Percentiles rank a stretch among this genome's conserved stretches.
These are phyloP conservation scores for Echinarachnius parma DNA, from an alignment of 53 echinoderm and acorn worm genomes.

Conservation along the genomic window DNA sequence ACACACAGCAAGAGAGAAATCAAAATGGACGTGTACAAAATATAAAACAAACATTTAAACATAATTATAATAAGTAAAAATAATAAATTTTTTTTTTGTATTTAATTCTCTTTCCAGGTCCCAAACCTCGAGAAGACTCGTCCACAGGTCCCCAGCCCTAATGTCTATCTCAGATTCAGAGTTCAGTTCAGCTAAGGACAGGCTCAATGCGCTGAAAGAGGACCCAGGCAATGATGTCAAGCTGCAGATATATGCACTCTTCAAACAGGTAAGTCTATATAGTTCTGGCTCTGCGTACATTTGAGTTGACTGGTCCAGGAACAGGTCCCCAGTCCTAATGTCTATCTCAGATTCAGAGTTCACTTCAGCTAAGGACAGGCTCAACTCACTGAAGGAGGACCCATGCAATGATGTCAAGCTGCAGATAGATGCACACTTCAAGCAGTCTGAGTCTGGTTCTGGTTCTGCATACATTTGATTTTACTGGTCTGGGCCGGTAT, in stretches of 20 bases:
- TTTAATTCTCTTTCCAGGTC: too few species aligned
- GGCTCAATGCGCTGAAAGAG: conserved; percentile 64
- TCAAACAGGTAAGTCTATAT: conserved; percentile 78
- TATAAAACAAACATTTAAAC: too few species aligned
- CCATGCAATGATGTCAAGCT: conserved; percentile 91
- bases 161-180: conserved; percentile 62
- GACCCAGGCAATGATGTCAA: conserved; percentile 95
- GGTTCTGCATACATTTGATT: too few species aligned
- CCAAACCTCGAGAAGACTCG: too few species aligned
- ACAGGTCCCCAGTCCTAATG: conserved; percentile 30
- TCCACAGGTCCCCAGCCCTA: conserved; percentile 30
- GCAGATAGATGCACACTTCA: conserved; percentile 86
- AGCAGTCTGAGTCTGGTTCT: too few species aligned
- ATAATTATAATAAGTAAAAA: too few species aligned
- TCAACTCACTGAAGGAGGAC: conserved; percentile 71
- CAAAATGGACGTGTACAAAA: too few species aligned
- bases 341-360: conserved; percentile 66
- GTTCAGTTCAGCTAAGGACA: conserved; percentile 71
- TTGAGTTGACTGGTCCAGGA: too few species aligned
- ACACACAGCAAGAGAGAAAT: too few species aligned
- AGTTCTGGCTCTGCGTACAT: too few species aligned
- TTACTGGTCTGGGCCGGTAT: too few species aligned
- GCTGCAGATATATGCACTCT: conserved; percentile 86
- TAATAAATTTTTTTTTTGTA: too few species aligned
- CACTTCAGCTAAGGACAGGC: conserved; percentile 66